These are phyloP conservation scores for Apostichopus parvimensis DNA, from an alignment of 35 echinoderm and acorn worm species.

Conservation along the genomic window DNA sequence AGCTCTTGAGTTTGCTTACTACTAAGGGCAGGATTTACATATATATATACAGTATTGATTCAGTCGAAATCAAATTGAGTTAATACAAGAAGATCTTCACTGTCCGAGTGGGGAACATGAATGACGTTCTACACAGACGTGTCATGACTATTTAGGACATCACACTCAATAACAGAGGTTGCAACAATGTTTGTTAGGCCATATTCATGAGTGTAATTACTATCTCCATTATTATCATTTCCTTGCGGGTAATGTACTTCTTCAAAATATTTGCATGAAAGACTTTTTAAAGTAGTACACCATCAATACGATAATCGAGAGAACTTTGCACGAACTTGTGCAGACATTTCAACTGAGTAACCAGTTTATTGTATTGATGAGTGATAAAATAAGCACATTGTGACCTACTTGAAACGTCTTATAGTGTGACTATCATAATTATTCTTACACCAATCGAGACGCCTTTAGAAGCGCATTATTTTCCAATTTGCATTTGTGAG, in stretches of 20 bases:
- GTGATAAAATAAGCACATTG: background rate
- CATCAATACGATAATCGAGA: constrained; percentile 30
- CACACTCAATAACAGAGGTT: constrained; percentile 18
- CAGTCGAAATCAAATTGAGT: background rate
- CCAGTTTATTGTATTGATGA: background rate
- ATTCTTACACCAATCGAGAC: background rate
- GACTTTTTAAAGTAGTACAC: background rate
- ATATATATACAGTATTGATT: constrained; percentile 22
- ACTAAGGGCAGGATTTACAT: background rate
- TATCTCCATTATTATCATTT: too few species aligned
- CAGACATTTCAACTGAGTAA: constrained; percentile 6
- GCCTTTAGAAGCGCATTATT: constrained; percentile 5
- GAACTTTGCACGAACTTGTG: background rate
- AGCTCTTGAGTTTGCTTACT: background rate
- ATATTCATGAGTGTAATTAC: background rate
- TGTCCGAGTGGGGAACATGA: background rate
- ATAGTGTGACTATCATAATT: constrained; percentile 3
- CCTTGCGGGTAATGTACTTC: background rate
- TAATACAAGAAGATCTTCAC: background rate
- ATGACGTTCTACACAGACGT: background rate
- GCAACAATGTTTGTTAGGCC: background rate
- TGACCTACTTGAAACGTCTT: constrained; percentile 31
- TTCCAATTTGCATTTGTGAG: background rate
- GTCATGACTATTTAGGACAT: background rate
- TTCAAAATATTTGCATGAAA: constrained; percentile 48